Evolutionary conservation across 2,113 vertebrate genomes (phyloP), one percentile per base, ranked within the genome.

Genomic region (Limnothrissa miodon): DNA sequence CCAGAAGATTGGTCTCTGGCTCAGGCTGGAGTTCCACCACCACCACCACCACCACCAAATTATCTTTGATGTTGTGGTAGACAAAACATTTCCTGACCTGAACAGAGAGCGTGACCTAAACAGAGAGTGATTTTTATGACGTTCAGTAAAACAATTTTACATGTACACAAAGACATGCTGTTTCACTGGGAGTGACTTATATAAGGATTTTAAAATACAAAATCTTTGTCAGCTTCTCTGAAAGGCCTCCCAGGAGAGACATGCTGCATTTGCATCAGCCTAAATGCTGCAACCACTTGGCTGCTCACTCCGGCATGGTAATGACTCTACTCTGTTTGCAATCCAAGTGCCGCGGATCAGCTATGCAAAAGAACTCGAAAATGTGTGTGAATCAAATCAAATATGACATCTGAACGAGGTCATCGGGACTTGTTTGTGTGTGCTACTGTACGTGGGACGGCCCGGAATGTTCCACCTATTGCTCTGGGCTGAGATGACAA

Each of bases 371-470:
- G 29, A 74, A 29, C 66, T 2, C n/a, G 7, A 74, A n/a, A 74
- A 74, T 74, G 29, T 17, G 66, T 74, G 66, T 33, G 29, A 74
- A 74, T 74, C 29, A 74, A 74, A 74, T 74, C 36, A n/a, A n/a
- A n/a, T n/a, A 74, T 15, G 33, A 36, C 29, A 39, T 74, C 33
- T 29, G 36, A 74, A 74, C 66, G 36, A 74, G 66, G 66, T 74
- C 66, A 36, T 74, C 15, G 19, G 33, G 15, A 33, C 66, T n/a
- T 74, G 15, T 36, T 74, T 74, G 66, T 33, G 66, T 36, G 66
- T 15, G 29, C 66, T 1, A n/a, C n/a, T n/a, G n/a, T n/a, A 29
- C 29, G 3, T 10, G 66, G 66, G 29, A 74, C 15, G 36, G 29
- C 66, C 29, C 17, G 29, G 29, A 36, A 74, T 36, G 36, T 74